Conservation (phyloP, 2,797 vertebrate species). For the Sebastes nivosus region DNA sequence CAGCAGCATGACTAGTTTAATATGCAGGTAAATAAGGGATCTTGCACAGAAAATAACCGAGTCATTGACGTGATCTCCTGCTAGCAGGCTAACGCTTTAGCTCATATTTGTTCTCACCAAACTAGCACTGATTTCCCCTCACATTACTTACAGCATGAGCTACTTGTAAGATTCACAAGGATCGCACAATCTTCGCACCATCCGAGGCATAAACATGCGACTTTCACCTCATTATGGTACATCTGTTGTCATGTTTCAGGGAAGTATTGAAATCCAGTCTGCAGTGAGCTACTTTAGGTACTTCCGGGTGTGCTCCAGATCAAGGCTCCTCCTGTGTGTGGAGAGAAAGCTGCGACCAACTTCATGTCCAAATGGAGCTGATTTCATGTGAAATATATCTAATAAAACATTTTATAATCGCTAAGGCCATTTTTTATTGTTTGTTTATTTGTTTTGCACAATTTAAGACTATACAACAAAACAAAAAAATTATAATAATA, state of each 20-base stretch:
- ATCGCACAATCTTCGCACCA: neutral
- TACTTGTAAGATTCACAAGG: neutral
- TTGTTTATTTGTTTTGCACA: no score
- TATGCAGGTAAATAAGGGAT: neutral
- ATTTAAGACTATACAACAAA: no score
- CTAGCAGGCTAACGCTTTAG: slow-evolving; percentile 17
- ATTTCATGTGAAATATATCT: accelerated
- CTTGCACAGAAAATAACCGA: neutral
- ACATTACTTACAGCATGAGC: slow-evolving; percentile 42
- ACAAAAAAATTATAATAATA: no score
- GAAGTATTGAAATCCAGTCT: neutral
- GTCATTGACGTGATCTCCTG: neutral
- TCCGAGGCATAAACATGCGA: neutral
- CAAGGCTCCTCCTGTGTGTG: accelerated
- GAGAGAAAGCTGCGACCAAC: neutral
- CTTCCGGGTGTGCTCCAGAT: slow-evolving; percentile 44
- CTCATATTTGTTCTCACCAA: neutral
- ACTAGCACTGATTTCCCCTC: neutral
- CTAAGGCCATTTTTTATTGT: accelerated
- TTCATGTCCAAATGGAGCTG: neutral
- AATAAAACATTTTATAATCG: neutral
- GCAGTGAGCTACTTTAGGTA: neutral
- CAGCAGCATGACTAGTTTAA: neutral
- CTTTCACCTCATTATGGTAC: neutral
- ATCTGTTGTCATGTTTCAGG: neutral